These are phyloP conservation scores for Bombus balteatus DNA, from an alignment of 1,140 invertebrate species.

Conservation along the genomic window DNA sequence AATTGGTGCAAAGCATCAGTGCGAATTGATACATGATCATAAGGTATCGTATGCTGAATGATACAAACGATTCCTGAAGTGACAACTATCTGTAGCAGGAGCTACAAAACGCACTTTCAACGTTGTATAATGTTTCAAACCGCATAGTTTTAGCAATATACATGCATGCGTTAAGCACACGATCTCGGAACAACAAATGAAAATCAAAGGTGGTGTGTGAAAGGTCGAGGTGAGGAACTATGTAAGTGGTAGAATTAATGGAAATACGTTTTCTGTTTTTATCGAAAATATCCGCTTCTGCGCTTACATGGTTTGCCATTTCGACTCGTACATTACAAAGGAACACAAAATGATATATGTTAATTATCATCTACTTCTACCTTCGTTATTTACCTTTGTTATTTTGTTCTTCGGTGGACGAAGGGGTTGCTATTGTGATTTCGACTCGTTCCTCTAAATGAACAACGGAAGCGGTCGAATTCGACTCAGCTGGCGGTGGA, in stretches of 20 bases:
- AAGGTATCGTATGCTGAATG: conserved; percentile 51
- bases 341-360: neutral
- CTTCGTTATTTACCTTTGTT: conserved; percentile 12
- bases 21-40: conserved; percentile 52
- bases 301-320: neutral
- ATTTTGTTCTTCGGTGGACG: neutral
- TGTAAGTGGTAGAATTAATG: too few species aligned
- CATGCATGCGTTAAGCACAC: neutral
- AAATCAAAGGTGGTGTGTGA: neutral
- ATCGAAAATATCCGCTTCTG: neutral
- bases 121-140: conserved; percentile 45
- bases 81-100: conserved; percentile 51
- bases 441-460: conserved; percentile 5
- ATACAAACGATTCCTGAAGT: conserved; percentile 19
- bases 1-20: conserved; percentile 26
- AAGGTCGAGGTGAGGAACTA: neutral
- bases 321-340: neutral
- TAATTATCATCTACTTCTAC: neutral
- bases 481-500: conserved; percentile 71
- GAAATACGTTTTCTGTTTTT: too few species aligned
- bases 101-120: conserved; percentile 51
- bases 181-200: neutral
- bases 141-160: neutral
- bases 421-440: neutral
- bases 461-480: conserved; percentile 53